Evolutionary conservation across 2,888 invertebrate species (phyloP).

Genomic region (Drosophila atripex): DNA sequence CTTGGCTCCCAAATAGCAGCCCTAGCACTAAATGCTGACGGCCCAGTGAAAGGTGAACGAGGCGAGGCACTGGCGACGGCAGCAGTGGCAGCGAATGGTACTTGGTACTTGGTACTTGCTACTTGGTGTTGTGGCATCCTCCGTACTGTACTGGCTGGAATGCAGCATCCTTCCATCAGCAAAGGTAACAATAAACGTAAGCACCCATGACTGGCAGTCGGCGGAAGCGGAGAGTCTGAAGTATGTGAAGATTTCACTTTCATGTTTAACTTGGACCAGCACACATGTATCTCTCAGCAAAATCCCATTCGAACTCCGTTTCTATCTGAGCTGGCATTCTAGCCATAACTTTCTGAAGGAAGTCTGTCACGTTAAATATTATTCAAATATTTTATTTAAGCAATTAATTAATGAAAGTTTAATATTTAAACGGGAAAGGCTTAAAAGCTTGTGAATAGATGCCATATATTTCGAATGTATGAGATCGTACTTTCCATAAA

Average conservation of each 20-base stretch:
- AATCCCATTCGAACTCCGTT: not conserved
- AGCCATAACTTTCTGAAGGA: no score
- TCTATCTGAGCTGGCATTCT: not conserved
- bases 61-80: not conserved
- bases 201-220: constrained; percentile 45
- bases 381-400: not conserved
- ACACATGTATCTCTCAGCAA: constrained; percentile 22
- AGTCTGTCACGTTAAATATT: not conserved
- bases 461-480: no score
- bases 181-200: constrained; percentile 70
- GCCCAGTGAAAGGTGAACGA: constrained; percentile 32
- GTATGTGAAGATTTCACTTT: constrained; percentile 74
- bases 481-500: not conserved
- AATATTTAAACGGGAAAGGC: no score
- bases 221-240: constrained; percentile 54
- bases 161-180: constrained; percentile 38
- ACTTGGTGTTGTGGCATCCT: constrained; percentile 5
- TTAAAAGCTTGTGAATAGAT: no score
- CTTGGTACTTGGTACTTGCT: not conserved
- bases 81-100: not conserved
- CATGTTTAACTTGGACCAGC: constrained; percentile 50
- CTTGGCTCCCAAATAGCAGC: constrained; percentile 37
- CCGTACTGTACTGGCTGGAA: constrained; percentile 15
- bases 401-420: no score
- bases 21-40: constrained; percentile 42